Conservation (phyloP, 2,888 invertebrate species). For the Drosophila tanythrix region DNA sequence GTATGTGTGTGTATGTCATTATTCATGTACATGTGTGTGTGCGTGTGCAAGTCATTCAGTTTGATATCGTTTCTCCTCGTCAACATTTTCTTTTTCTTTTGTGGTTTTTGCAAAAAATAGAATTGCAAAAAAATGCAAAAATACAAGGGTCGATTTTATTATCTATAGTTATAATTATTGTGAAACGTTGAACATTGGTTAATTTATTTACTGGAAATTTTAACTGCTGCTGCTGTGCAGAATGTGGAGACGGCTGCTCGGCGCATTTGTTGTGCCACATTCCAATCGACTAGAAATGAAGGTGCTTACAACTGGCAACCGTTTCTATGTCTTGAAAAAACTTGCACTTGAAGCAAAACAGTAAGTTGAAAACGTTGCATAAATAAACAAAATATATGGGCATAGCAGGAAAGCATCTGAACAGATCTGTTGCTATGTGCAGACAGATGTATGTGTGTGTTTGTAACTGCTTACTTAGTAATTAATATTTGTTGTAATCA, state of each 20-base stretch:
- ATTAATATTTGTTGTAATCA: background rate
- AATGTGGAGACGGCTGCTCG: conserved; percentile 33
- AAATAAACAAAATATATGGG: background rate
- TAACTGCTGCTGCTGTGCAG: conserved; percentile 1
- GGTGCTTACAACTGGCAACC: background rate
- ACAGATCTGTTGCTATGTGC: background rate
- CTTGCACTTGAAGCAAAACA: background rate
- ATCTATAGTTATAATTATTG: conserved; percentile 9
- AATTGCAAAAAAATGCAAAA: background rate
- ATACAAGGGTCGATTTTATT: background rate
- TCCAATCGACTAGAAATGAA: background rate
- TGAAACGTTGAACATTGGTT: background rate
- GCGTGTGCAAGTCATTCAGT: conserved; percentile 6
- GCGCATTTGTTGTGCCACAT: conserved; percentile 5
- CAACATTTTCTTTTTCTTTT: background rate
- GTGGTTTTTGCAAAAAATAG: background rate
- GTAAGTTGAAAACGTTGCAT: conserved; percentile 18
- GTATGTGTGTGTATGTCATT: too few species aligned
- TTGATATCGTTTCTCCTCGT: conserved; percentile 7
- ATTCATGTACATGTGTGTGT: background rate
- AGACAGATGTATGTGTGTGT: background rate
- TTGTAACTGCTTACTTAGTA: background rate
- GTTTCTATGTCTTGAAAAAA: background rate
- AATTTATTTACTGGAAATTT: background rate
- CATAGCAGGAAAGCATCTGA: background rate